Evolutionary conservation across 2,888 invertebrate species (phyloP), one percentile per base, ranked within the genome.

Genomic region (Drosophila paranaensis): DNA sequence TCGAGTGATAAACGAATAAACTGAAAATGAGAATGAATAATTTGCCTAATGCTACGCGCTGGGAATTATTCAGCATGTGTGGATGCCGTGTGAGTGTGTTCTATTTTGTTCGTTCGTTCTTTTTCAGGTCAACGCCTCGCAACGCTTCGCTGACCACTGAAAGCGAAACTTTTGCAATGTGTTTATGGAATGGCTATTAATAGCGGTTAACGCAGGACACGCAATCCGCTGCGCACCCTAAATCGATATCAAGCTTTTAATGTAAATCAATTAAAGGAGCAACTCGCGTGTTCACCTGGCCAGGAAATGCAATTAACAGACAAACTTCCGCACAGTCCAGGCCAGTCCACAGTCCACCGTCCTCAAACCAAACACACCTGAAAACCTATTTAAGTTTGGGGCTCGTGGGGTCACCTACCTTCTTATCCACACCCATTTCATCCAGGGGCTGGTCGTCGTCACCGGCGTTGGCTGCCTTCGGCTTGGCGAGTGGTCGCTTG

Each of bases 261-360:
- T 78, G 88, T 82, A 79, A 86, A 89, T 86, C 86, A 89, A 86
- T 86, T 89, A 89, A 72, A 71, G 66, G 43, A 77, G 68, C 61
- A 53, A 65, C 37, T 88, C 37, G 89, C 89, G 85, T 85, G 85
- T 27, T 57, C 40, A 39, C 20, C 6, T 62, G 71, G 66, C 48
- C 65, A 56, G 67, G 54, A 72, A 81, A 89, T 85, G 71, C 80
- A 84, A 89, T 86, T 89, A 85, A 79, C 61, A 66, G 72, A 81
- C 74, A 61, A 46, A 64, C 63, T 72, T 86, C 71, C 43, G 39
- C 37, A 14, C 55, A 42, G 46, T 48, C 39, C 45, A 39, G 56
- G 6, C 30, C 30, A 33, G 30, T 33, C 30, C 30, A 33, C 30
- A 8, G 30, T 33, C 30, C 30, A 33, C 30, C 1, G 30, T 33